Conservation (phyloP, 2,113 vertebrate genomes). For the Halichoerus grypus region DNA sequence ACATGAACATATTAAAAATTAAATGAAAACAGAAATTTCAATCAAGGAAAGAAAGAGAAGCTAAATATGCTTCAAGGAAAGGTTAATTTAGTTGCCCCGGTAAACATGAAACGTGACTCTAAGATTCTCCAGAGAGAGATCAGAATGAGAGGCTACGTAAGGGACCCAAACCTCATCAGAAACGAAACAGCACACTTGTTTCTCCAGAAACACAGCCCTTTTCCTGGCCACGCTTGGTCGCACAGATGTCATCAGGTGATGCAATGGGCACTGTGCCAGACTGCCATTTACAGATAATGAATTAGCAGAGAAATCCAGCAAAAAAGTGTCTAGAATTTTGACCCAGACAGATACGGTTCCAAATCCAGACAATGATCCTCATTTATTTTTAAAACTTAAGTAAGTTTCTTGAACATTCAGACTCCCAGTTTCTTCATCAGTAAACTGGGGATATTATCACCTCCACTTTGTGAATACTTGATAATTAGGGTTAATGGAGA, state of each 20-base stretch:
- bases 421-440: background rate
- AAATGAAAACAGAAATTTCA: background rate
- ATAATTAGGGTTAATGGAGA: background rate
- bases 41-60: background rate
- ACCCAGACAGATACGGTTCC: background rate
- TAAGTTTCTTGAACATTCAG: background rate
- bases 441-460: background rate
- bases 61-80: background rate
- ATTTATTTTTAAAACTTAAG: background rate
- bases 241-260: background rate
- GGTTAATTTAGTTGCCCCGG: background rate
- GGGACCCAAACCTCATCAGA: too few relatives aligned
- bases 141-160: accelerated
- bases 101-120: background rate
- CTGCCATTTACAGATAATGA: background rate
- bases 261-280: too few relatives aligned
- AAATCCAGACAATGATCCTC: background rate
- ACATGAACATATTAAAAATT: background rate
- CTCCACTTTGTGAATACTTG: background rate
- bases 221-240: background rate
- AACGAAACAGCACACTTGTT: background rate
- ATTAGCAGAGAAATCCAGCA: background rate
- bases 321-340: background rate
- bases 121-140: too few relatives aligned
- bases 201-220: background rate